Base-by-base conservation (phyloP, 2,113 vertebrate species). In the Sturnus vulgaris region DNA sequence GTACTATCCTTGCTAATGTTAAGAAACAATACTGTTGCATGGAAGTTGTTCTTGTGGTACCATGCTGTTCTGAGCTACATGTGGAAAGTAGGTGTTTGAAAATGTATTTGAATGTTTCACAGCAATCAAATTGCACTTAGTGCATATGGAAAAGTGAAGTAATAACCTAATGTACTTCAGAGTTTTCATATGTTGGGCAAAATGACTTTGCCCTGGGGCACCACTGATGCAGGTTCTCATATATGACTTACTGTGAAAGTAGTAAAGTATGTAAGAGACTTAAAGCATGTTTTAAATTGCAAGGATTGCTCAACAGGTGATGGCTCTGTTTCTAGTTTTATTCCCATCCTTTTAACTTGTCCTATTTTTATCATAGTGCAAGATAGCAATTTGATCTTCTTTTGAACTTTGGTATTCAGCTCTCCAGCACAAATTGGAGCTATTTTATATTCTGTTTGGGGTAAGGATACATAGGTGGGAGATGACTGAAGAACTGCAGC, bases 251-350 rank as follows among this genome's bases (percentile, higher is more conserved):
- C 40, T 91, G 52, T 85, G 13, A 85, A 75, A 78, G 44, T 49
- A 76, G 27, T 93, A 15, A 89, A 92, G 65, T 19, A 47, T 27
- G 1, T 33, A 42, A 50, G 35, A 82, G 35, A 61, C 60, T 93
- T 82, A 70, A 84, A 92, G 30, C 44, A 24, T 77, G 27, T 37
- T 56, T 93, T 80, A 80, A 88, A 79, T 73, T 86, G 44, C 39
- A 86, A 70, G 31, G 60, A 19, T 50, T 92, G 40, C n/a, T 93
- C 92, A 92, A 81, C 79, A 90, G 85, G 60, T 86, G 44, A 73
- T 83, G 31, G 64, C 56, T 92, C 30, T 11, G 24, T 90, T 94
- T 94, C 92, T 92, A 11, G 86, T 83, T 95, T 93, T 93, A 40
- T 86, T 61, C 46, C 60, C 40, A 88, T 95, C 69, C 44, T 91